Base-by-base conservation (phyloP, 2,113 vertebrate species). In the Anarhynchus alexandrinus region DNA sequence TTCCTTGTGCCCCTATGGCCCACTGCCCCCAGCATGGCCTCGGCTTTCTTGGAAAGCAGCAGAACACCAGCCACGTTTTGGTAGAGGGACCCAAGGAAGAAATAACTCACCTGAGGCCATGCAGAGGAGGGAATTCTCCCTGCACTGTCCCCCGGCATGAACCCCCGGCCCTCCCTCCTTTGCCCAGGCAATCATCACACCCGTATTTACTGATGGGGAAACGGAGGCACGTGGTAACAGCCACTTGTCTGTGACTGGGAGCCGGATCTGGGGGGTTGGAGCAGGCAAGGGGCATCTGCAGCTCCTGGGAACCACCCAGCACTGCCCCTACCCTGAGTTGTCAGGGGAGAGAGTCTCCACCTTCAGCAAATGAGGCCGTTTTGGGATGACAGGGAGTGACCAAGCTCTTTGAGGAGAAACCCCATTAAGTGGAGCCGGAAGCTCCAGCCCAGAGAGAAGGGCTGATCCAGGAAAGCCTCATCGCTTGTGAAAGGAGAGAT, bases 181-280 rank as follows among this genome's bases (percentile, higher is more conserved):
- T 43, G 17, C 67, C 34, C 36, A 10, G 27, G 47, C 3, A 4
- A 5, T 12, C 5, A 1, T 13, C 74, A 20, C 71, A 42, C 16
- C 25, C 0, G 0, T 9, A 5, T 82, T 72, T 18, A 26, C 36
- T 8, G 0, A 19, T 12, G 22, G 82, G 69, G 64, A 90, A 64
- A 61, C n/a, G 45, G 88, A 90, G 69, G 81, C 61, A 57, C 0
- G 0, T 0, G 11, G 57, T 26, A 49, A 3, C 26, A n/a, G 40
- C 12, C 2, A 5, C 47, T 47, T 40, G 25, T 32, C 12, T 47
- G 74, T 34, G 43, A 7, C 10, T 40, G 0, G 0, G 27, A n/a
- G 26, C 32, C 2, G 8, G 17, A 15, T 40, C 13, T 30, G 14
- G 7, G 3, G 27, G 17, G 11, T 9, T 43, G 6, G 17, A 1